Evolutionary conservation across 2,113 vertebrate genomes (phyloP).

Genomic region (Dromas ardeola): DNA sequence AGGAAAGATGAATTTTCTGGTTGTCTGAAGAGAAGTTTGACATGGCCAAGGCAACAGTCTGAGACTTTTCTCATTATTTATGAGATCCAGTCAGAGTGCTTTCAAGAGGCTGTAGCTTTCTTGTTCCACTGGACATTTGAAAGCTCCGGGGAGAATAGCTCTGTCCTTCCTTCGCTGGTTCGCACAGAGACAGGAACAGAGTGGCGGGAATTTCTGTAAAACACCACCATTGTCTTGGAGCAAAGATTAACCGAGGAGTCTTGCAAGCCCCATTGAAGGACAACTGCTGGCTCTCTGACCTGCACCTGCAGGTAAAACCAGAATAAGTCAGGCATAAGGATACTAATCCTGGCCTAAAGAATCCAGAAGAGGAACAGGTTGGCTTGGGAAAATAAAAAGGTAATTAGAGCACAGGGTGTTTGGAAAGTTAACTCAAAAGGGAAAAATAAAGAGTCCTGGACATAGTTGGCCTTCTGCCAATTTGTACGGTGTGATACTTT

Average conservation of each 20-base stretch:
- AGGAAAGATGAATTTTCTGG: conserved; percentile 49
- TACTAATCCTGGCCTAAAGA: conserved; percentile 7
- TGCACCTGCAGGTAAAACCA: conserved; percentile 29
- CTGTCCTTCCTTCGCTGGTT: background rate
- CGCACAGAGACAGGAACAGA: background rate
- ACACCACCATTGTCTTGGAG: background rate
- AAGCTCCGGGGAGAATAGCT: background rate
- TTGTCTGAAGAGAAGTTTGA: conserved; percentile 57
- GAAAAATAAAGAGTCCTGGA: background rate
- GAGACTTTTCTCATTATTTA: background rate
- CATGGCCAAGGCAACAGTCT: conserved; percentile 13
- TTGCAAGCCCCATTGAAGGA: background rate
- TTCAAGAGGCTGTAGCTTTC: background rate
- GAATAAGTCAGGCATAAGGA: background rate
- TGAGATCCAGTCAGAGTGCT: background rate
- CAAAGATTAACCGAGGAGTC: background rate
- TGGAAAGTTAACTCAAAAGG: background rate
- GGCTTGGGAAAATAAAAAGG: background rate
- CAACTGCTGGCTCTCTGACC: background rate
- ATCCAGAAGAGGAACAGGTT: background rate
- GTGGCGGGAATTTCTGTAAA: background rate
- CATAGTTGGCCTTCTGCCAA: background rate
- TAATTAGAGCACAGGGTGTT: background rate
- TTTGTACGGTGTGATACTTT: background rate
- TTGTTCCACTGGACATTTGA: background rate